Conservation (phyloP, 2,797 vertebrate genomes). For the Darevskia nairensis region DNA sequence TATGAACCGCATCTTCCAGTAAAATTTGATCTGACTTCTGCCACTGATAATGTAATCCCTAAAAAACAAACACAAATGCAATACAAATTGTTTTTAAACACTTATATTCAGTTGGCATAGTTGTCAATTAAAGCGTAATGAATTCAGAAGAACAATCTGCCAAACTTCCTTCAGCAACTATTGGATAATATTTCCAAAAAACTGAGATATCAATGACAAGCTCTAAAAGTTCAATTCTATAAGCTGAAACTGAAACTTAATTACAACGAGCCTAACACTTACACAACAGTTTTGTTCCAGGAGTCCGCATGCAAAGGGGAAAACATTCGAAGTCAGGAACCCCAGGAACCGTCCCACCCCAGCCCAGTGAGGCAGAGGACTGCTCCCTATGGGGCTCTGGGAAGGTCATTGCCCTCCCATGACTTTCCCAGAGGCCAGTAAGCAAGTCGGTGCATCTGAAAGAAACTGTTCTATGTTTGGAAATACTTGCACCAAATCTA, state of each 20-base stretch:
- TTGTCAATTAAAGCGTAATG: background rate
- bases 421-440: too few relatives aligned
- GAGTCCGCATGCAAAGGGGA: too few relatives aligned
- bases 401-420: too few relatives aligned
- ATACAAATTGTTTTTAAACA: slow-evolving; percentile 8
- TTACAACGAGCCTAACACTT: background rate
- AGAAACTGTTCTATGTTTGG: too few relatives aligned
- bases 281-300: too few relatives aligned
- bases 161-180: background rate
- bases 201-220: background rate
- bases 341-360: too few relatives aligned
- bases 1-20: slow-evolving; percentile 87
- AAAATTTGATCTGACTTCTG: slow-evolving; percentile 93
- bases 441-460: too few relatives aligned
- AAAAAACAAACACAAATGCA: slow-evolving; percentile 60
- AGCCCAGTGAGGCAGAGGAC: too few relatives aligned
- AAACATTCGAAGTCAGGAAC: too few relatives aligned
- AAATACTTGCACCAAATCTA: too few relatives aligned
- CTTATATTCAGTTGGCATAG: background rate
- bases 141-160: background rate
- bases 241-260: background rate
- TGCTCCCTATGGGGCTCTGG: too few relatives aligned
- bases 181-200: background rate
- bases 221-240: background rate
- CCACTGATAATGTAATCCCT: slow-evolving; percentile 92